A percentile compares a stretch with the other conserved stretches of the same genome.
These are phyloP conservation scores for Alouatta palliata DNA, from an alignment of 2,113 vertebrate genomes.

Conservation along the genomic window DNA sequence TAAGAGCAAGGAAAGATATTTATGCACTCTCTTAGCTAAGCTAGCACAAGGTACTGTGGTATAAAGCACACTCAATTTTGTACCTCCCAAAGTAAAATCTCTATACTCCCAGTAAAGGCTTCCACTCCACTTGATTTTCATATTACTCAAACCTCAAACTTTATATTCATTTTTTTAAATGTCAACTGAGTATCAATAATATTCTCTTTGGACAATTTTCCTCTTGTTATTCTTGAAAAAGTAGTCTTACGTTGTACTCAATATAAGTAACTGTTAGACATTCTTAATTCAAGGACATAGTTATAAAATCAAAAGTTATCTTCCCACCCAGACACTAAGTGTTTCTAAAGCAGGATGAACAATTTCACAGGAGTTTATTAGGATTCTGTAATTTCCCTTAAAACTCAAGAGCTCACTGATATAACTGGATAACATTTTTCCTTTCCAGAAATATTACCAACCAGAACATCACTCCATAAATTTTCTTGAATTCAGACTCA, in stretches of 20 bases:
- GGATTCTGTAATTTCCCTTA: neutral
- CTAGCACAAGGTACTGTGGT: no score
- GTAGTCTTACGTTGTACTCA: neutral
- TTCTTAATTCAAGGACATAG: neutral
- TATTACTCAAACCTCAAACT: neutral
- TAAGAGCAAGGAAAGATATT: neutral
- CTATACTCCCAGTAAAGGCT: neutral
- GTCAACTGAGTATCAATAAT: neutral
- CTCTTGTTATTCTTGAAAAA: neutral
- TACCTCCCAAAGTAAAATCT: neutral
- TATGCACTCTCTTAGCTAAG: neutral
- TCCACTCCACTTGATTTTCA: neutral
- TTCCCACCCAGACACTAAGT: neutral
- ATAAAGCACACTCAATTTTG: fast-evolving
- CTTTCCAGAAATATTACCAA: neutral
- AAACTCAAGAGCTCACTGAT: neutral
- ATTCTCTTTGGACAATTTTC: neutral
- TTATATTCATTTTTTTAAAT: neutral
- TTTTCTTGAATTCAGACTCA: neutral
- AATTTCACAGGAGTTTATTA: neutral
- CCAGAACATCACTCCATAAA: neutral
- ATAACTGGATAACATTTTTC: neutral
- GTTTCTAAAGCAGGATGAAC: neutral
- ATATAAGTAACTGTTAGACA: neutral
- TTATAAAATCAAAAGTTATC: neutral